phyloP scores from a whole-genome alignment of 2,113 vertebrate species.

The Origma solitaria region DNA sequence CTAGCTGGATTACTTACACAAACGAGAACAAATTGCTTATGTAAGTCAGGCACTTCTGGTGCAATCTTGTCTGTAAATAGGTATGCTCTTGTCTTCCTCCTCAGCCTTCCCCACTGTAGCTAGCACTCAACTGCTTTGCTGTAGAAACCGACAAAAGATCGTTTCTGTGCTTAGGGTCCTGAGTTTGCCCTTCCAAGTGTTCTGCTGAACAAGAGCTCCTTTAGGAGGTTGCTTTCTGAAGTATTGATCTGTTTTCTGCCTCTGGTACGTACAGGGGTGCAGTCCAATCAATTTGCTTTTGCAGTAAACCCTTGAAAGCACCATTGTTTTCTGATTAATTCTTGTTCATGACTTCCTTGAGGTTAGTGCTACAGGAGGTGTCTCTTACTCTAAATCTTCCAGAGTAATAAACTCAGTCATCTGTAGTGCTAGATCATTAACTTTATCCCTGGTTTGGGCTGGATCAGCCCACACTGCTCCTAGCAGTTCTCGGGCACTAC shows the following conservation, averaged over 20 bases:
- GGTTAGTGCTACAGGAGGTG: neutral
- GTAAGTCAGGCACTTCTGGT: neutral
- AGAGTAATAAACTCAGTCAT: neutral
- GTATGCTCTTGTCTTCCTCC: neutral
- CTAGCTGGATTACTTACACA: constrained; percentile 5
- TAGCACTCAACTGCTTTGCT: neutral
- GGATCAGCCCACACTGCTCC: neutral
- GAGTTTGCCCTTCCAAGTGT: neutral
- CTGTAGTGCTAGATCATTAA: neutral
- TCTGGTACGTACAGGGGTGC: neutral
- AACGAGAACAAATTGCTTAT: neutral
- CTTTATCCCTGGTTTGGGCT: neutral
- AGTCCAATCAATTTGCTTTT: neutral
- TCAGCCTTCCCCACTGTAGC: neutral
- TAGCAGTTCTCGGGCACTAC: neutral
- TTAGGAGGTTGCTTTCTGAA: neutral
- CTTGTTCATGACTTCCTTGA: neutral
- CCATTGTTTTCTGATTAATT: neutral
- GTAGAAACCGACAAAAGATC: neutral
- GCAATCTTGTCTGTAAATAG: neutral
- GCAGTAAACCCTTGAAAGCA: neutral
- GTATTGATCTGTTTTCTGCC: neutral
- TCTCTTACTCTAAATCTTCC: neutral
- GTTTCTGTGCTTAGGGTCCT: neutral
- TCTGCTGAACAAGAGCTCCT: neutral